Base-by-base conservation (phyloP, 1,140 invertebrate species). In the Neuroterus valhalla region DNA sequence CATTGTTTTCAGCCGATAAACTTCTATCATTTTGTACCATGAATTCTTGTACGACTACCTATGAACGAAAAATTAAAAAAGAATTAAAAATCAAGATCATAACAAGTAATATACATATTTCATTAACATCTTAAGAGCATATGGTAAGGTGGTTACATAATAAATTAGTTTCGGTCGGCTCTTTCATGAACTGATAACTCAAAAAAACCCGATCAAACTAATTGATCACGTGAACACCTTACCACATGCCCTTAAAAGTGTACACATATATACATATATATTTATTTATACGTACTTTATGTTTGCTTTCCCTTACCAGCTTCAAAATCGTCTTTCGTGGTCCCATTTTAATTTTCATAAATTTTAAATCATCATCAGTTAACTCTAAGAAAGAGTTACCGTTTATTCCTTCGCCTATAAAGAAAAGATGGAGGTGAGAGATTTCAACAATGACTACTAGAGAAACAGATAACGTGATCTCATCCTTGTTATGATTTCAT, bases 301-400 rank as follows among this genome's bases (percentile, higher is more conserved):
- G 1, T 26, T 52, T 52, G 3, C 17, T 21, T 52, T 52, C 50
- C 8, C 12, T 52, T 26, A 26, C 23, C 23, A 55, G 23, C 23
- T 26, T 55, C 23, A 23, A 2, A 6, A 55, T 8, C 10, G 23
- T 14, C 71, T 74, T 74, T 44, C 42, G 46, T 10, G 72, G 76
- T 66, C 69, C 76, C 76, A 77, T 78, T 68, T 78, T 78, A 43
- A 78, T 43, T 50, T 68, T 67, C 48, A 78, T 19, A 11, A 43
- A 14, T 23, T 19, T 48, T 3, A 78, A 43, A 70, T 78, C 52
- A 68, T 71, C 46, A 15, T 75, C 42, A 14, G 71, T 71, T 45
- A 78, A 21, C 12, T 74, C 68, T 14, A 74, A 15, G 71, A 78
- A 70, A 10, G 43, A n/a, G 19, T 21, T 19, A 8, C 70, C 72